Conservation (phyloP, 2,888 invertebrate species). For the Iphiclides podalirius region DNA sequence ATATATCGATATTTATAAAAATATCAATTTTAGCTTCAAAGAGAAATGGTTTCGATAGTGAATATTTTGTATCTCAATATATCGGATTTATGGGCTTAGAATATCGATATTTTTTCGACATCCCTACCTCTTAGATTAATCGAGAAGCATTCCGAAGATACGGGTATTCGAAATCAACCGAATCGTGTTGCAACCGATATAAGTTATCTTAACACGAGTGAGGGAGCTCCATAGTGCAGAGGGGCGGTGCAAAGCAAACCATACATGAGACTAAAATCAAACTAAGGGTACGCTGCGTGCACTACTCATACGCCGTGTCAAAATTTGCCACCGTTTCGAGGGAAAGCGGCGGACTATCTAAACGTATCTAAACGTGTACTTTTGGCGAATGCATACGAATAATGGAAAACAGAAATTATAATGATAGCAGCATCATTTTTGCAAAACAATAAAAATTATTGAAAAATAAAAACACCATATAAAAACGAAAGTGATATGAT, state of each 20-base stretch:
- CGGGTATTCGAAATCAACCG: too few species aligned
- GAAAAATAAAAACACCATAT: background rate
- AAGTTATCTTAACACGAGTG: constrained; percentile 42
- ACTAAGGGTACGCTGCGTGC: constrained; percentile 33
- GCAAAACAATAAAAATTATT: background rate
- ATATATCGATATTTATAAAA: too few species aligned
- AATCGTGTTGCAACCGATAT: constrained; percentile 2
- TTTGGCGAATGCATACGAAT: background rate
- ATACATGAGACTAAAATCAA: constrained; percentile 40
- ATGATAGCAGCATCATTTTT: background rate
- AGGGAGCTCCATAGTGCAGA: constrained; percentile 41
- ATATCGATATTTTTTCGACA: too few species aligned
- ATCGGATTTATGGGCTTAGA: too few species aligned
- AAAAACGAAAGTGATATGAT: constrained; percentile 5
- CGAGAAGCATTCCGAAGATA: too few species aligned
- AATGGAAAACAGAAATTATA: background rate
- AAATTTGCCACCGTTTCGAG: constrained; percentile 23
- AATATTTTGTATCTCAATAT: too few species aligned
- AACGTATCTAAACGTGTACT: constrained; percentile 23
- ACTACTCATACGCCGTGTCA: constrained; percentile 29
- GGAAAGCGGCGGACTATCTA: constrained; percentile 23
- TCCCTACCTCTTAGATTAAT: too few species aligned
- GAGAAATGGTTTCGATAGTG: too few species aligned
- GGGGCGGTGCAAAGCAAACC: constrained; percentile 62
- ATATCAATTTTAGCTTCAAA: too few species aligned